Conservation (phyloP, 2,113 vertebrate genomes). For the Nycticorax nycticorax region DNA sequence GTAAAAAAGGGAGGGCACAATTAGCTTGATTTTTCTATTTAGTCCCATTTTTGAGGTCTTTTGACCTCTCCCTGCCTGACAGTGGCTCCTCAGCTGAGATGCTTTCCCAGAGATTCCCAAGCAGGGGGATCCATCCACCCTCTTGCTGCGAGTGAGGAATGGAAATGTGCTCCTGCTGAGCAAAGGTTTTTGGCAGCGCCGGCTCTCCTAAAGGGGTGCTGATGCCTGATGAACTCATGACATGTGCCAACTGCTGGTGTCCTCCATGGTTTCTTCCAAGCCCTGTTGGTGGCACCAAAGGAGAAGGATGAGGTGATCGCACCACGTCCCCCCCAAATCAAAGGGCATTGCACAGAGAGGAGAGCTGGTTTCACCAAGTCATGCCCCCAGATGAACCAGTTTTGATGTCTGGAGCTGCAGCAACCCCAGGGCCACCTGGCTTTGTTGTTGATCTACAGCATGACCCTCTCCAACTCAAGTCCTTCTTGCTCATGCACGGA, state of each 20-base stretch:
- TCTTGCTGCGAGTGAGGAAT: background rate
- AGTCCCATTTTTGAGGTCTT: background rate
- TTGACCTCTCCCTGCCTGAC: background rate
- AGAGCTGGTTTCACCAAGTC: background rate
- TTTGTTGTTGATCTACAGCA: background rate
- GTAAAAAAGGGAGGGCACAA: background rate
- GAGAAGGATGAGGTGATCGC: background rate
- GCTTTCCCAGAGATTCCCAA: background rate
- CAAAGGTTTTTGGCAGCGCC: background rate
- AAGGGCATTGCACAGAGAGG: background rate
- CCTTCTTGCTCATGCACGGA: background rate
- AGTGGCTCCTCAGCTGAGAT: background rate
- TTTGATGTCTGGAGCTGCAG: background rate
- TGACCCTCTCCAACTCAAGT: background rate
- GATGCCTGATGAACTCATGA: background rate
- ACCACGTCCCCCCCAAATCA: background rate
- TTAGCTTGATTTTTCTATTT: background rate
- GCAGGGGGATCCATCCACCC: background rate
- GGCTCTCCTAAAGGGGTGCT: accelerated
- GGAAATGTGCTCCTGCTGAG: background rate
- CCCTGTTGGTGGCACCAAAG: background rate
- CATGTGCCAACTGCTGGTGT: accelerated
- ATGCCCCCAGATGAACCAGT: background rate
- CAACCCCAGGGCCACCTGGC: background rate
- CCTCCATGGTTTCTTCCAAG: background rate